A percentile compares a stretch with the other conserved stretches of the same genome.
These are phyloP conservation scores for Sebastes diaconus DNA, from an alignment of 2,797 vertebrate genomes.

Conservation along the genomic window DNA sequence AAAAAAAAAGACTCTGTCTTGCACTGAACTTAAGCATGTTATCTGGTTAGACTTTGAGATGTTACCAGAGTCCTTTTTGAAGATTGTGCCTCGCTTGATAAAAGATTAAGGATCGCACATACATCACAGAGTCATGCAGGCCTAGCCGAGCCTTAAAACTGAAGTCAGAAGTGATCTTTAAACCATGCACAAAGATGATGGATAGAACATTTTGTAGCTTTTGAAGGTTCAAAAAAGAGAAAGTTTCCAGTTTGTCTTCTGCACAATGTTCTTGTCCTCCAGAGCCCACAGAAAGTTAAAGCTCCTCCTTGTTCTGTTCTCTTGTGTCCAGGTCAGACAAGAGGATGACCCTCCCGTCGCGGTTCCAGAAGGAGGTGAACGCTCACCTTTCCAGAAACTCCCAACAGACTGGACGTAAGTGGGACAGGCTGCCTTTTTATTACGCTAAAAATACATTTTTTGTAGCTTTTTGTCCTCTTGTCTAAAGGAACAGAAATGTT, in stretches of 20 bases:
- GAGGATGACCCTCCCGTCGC: slow-evolving; percentile 83
- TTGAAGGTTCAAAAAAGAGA: neutral
- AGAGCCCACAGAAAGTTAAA: neutral
- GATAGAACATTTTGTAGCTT: neutral
- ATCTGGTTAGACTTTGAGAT: slow-evolving; percentile 13
- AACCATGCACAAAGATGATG: neutral
- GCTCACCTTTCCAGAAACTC: slow-evolving; percentile 85
- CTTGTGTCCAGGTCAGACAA: slow-evolving; percentile 74
- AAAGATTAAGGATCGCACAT: neutral
- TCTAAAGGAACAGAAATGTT: neutral
- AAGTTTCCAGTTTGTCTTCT: neutral
- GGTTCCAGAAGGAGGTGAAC: slow-evolving; percentile 91
- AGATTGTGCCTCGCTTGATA: neutral
- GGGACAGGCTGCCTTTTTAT: slow-evolving; percentile 7
- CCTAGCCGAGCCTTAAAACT: neutral
- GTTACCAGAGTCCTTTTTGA: neutral
- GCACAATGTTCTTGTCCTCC: neutral
- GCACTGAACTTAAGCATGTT: neutral
- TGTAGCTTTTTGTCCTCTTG: neutral
- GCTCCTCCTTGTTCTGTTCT: slow-evolving; percentile 12
- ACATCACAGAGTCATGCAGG: neutral
- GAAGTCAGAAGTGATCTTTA: neutral
- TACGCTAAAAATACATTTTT: slow-evolving; percentile 20
- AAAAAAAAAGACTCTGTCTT: neutral
- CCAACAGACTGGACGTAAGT: slow-evolving; percentile 83